Base-by-base conservation (phyloP, 2,113 vertebrate genomes). In the Hyla sarda region DNA sequence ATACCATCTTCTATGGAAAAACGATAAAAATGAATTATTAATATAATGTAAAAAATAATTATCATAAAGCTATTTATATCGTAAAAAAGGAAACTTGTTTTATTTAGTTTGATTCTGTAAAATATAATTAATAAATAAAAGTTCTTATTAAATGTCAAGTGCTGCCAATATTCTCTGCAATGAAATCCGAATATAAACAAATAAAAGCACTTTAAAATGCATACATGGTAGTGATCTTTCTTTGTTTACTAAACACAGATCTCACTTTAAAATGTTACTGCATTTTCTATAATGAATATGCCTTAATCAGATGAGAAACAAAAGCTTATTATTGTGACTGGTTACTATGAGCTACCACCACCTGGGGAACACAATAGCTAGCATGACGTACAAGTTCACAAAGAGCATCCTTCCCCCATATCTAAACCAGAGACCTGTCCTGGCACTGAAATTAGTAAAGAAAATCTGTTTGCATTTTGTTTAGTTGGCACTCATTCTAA, bases 401-500 rank as follows among this genome's bases (percentile, higher is more conserved):
- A 83, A 89, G 91, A 60, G 92, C 89, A 90, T 89, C 52, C 77
- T 28, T 86, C 67, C 85, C 88, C 85, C 23, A 52, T 88, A 82
- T 60, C 89, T 52, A 34, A 89, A 89, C 85, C 81, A 89, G 74
- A 60, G 80, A 88, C 88, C 88, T 83, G 78, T 41, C 78, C 67
- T 32, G 52, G 88, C 77, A 60, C 11, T 0, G 10, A 93, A 92
- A 94, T 91, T 82, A 91, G 94, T 93, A 89, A 86, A 10, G 86
- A 88, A 91, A 93, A 93, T 90, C 88, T 0, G n/a, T 0, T 0
- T 87, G 90, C 89, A 89, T 90, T 89, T 0, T 34, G 88, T 89
- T 91, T 88, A 37, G 90, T 71, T 91, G 92, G 90, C 92, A 91
- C 89, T 91, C 90, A 92, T 92, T 93, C 94, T 90, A 92, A 90